phyloP scores from a whole-genome alignment of 2,888 invertebrate genomes.

The Rhabditoides inermis region DNA sequence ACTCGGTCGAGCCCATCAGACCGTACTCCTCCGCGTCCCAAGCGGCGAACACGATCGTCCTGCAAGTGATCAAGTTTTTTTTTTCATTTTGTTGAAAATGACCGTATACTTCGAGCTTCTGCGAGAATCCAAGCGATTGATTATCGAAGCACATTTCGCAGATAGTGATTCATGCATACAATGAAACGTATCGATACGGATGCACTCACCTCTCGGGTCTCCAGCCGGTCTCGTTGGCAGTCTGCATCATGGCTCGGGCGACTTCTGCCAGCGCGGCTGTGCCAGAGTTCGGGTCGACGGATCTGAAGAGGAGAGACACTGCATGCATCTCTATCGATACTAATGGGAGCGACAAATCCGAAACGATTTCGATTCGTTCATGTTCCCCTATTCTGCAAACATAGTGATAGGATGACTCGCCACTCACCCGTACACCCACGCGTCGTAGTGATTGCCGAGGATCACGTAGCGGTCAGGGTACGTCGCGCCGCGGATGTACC shows the following conservation, averaged over 20 bases:
- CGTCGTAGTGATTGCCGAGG: conserved; percentile 59
- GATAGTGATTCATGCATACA: too few relatives aligned
- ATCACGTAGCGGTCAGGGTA: conserved; percentile 58
- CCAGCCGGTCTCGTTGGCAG: conserved; percentile 54
- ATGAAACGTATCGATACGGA: too few relatives aligned
- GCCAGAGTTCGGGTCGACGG: conserved; percentile 56
- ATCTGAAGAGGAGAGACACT: conserved; percentile 42
- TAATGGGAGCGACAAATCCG: too few relatives aligned
- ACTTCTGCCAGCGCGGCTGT: conserved; percentile 58
- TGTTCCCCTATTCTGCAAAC: too few relatives aligned
- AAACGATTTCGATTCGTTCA: too few relatives aligned
- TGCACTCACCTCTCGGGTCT: conserved; percentile 44
- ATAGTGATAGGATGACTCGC: too few relatives aligned
- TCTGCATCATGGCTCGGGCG: conserved; percentile 42
- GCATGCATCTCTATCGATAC: not conserved
- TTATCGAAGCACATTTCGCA: too few relatives aligned
- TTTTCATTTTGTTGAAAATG: not conserved
- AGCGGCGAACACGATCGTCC: conserved; percentile 54
- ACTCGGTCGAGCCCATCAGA: conserved; percentile 57
- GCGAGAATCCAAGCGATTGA: too few relatives aligned
- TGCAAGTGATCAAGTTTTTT: not conserved
- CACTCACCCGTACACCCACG: too few relatives aligned
- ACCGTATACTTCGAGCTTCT: too few relatives aligned
- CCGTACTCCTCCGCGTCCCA: conserved; percentile 58
- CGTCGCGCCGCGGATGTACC: conserved; percentile 48